These are phyloP conservation scores for Callospermophilus lateralis DNA, from an alignment of 2,113 vertebrate genomes.

Conservation along the genomic window DNA sequence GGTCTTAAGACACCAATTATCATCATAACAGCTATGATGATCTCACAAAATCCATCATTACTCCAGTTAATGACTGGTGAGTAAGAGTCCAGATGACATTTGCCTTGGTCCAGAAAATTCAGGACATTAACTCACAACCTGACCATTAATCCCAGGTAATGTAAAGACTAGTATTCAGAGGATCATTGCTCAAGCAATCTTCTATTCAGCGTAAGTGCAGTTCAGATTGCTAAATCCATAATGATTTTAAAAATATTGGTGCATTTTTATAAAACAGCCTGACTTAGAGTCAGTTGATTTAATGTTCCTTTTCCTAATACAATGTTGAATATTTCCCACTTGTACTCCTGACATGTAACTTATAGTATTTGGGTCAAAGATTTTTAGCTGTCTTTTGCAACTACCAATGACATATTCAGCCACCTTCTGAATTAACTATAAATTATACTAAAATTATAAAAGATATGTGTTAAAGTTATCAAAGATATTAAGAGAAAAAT, in stretches of 20 bases:
- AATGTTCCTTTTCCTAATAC: not conserved
- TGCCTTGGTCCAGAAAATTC: constrained; percentile 61
- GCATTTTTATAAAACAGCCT: not conserved
- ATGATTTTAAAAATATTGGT: not conserved
- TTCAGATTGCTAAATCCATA: not conserved
- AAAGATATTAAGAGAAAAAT: not conserved
- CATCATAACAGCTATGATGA: constrained; percentile 14
- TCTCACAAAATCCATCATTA: constrained; percentile 68
- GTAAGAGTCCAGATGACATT: constrained; percentile 39
- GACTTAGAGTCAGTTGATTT: not conserved
- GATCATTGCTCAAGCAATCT: constrained; percentile 73
- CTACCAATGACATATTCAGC: not conserved
- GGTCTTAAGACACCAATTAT: not conserved
- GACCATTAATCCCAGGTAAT: constrained; percentile 75
- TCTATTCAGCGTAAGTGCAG: not conserved
- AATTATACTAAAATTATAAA: not conserved
- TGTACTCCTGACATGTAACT: not conserved
- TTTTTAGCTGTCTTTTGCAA: not conserved
- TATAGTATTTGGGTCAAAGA: not conserved
- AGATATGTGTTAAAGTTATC: not conserved
- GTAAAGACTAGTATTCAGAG: constrained; percentile 41
- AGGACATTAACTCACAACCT: constrained; percentile 56
- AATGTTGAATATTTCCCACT: not conserved
- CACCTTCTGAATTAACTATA: fast-evolving
- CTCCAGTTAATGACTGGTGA: constrained; percentile 59